Conservation (phyloP, 2,797 vertebrate species). For the Etheostoma nigrum region DNA sequence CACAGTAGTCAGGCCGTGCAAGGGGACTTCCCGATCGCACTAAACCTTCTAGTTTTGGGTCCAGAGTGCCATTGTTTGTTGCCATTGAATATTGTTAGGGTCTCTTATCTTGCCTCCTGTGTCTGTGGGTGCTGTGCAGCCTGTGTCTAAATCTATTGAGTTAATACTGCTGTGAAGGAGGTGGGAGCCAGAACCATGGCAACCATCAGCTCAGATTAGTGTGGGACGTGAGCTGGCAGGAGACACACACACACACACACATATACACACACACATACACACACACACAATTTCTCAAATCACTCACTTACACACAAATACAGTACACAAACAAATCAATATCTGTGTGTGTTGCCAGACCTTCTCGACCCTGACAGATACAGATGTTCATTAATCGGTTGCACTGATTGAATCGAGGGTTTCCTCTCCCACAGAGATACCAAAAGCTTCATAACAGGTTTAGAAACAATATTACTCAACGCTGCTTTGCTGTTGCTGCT, state of each 20-base stretch:
- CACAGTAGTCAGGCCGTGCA: conserved; percentile 5
- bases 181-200: conserved; percentile 81
- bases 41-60: conserved; percentile 8
- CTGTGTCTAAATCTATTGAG: conserved; percentile 72
- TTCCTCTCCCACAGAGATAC: conserved; percentile 30
- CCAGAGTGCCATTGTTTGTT: conserved; percentile 20
- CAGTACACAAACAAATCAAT: conserved; percentile 73
- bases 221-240: conserved; percentile 72
- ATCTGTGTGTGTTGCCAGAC: conserved; percentile 49
- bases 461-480: conserved; percentile 29
- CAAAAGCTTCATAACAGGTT: conserved; percentile 18
- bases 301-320: not conserved
- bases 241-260: conserved; percentile 38
- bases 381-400: conserved; percentile 68
- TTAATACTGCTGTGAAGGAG: conserved; percentile 72
- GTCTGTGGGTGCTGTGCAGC: conserved; percentile 53
- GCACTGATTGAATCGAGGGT: conserved; percentile 51
- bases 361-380: conserved; percentile 54
- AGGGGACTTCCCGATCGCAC: not conserved
- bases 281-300: not conserved
- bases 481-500: conserved; percentile 12
- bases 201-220: conserved; percentile 81
- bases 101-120: conserved; percentile 48
- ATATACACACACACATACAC: conserved; percentile 12
- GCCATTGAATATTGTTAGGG: conserved; percentile 30